Base-by-base conservation (phyloP, 2,888 invertebrate species). In the Bombylius discolor region DNA sequence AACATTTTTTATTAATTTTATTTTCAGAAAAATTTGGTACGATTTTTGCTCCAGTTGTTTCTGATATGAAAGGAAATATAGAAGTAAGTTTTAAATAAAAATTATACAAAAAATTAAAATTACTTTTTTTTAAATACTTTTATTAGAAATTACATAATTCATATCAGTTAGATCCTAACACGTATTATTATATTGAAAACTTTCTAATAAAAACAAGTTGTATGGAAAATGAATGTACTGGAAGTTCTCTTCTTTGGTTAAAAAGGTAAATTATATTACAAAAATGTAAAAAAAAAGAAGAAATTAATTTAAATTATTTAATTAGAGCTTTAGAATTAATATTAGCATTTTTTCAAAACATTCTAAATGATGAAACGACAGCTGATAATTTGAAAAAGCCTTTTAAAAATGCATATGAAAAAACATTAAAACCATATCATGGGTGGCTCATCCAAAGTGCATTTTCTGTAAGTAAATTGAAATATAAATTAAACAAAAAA, bases 41-140 rank as follows among this genome's bases (percentile, higher is more conserved):
- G 71, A 74, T 83, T 14, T 87, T 88, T 71, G 77, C 81, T 49
- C 85, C 87, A 34, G 83, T 89, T 47, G 83, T 82, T 64, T 80
- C 79, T 70, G 89, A 89, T 66, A 85, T 89, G 81, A 80, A 81
- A 73, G 83, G 84, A 64, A 89, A 89, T 71, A 82, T 89, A 62
- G 79, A 81, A 69, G 88, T 87, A 75, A 79, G 65, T 50, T 39
- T 33, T 13, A 33, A 33, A 32, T 23, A 32, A 34, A 3, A 8
- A 33, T 33, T n/a, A 44, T 36, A 54, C 47, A 34, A 36, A 23
- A 23, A 23, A 23, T 49, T 48, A 13, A 45, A 14, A 13, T 7
- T 45, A 47, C 46, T 58, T 57, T 61, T 56, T 57, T 55, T 59
- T 3, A 23, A 23, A 23, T 23, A 23, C 23, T 56, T 64, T 56